Percentiles rank a stretch among this genome's conserved stretches.
Evolutionary conservation across 2,888 invertebrate genomes (phyloP).

Genomic region (Spatulosminthurus flaviceps): DNA sequence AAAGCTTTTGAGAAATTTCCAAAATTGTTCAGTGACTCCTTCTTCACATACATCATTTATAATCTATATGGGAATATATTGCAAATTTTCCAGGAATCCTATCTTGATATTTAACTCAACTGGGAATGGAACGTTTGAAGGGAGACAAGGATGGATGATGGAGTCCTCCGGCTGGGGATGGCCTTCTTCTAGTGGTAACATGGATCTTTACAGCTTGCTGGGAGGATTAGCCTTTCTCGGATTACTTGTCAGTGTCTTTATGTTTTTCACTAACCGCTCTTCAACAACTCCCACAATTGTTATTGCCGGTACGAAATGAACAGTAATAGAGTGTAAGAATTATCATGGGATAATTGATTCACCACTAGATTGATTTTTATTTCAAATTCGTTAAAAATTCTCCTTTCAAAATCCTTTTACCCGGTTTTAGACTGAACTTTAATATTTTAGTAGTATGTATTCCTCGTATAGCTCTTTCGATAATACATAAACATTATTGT

Average conservation of each 20-base stretch:
- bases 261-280: background rate
- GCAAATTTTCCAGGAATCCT: background rate
- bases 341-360: too few species aligned
- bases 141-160: background rate
- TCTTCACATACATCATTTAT: background rate
- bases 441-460: too few species aligned
- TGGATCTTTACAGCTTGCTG: conserved; percentile 42
- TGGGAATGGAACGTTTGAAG: background rate
- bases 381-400: too few species aligned
- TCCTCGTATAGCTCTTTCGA: too few species aligned
- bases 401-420: too few species aligned
- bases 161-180: conserved; percentile 28
- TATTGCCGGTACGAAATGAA: conserved; percentile 11
- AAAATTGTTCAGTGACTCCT: too few species aligned
- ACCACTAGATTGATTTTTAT: too few species aligned
- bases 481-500: too few species aligned
- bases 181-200: conserved; percentile 5
- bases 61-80: too few species aligned
- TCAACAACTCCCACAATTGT: conserved; percentile 4
- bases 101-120: background rate
- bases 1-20: too few species aligned
- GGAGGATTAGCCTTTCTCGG: conserved; percentile 36
- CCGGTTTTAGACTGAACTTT: too few species aligned
- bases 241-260: conserved; percentile 6
- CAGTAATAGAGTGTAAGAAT: too few species aligned